These are phyloP conservation scores for Sibirionetta formosa DNA, from an alignment of 2,797 vertebrate species.

Conservation along the genomic window DNA sequence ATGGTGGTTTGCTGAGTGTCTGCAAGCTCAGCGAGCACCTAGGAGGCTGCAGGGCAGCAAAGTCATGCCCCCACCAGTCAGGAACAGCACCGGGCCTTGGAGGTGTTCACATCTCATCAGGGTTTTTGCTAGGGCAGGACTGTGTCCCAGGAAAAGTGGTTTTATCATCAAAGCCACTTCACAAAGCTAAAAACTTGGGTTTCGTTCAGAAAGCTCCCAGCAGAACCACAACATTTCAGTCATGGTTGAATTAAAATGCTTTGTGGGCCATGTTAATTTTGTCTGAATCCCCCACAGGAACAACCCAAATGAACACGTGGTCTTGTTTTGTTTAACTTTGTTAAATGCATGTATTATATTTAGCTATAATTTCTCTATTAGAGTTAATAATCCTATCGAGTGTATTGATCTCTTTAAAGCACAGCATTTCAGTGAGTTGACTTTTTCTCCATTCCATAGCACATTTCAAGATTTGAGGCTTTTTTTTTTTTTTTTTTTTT, in stretches of 20 bases:
- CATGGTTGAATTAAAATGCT: conserved; percentile 34
- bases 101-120: neutral
- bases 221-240: conserved; percentile 2
- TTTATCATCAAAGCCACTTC: neutral
- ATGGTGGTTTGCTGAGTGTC: neutral
- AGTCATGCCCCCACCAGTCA: accelerated
- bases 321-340: conserved; percentile 60
- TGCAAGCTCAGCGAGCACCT: neutral
- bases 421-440: neutral
- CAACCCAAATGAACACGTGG: conserved; percentile 20
- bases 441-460: neutral
- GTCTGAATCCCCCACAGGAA: conserved; percentile 45
- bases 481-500: neutral
- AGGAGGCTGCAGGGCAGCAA: neutral
- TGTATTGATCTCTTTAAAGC: neutral
- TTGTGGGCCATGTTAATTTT: conserved; percentile 43
- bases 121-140: neutral
- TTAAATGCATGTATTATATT: conserved; percentile 52
- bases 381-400: conserved; percentile 32
- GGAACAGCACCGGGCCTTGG: neutral
- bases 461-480: neutral
- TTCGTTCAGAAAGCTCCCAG: neutral
- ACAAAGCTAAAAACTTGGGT: neutral
- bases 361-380: conserved; percentile 48
- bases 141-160: neutral